Percentiles rank a stretch among this genome's conserved stretches.
phyloP scores from a whole-genome alignment of 2,797 vertebrate genomes.

The Esox lucius region DNA sequence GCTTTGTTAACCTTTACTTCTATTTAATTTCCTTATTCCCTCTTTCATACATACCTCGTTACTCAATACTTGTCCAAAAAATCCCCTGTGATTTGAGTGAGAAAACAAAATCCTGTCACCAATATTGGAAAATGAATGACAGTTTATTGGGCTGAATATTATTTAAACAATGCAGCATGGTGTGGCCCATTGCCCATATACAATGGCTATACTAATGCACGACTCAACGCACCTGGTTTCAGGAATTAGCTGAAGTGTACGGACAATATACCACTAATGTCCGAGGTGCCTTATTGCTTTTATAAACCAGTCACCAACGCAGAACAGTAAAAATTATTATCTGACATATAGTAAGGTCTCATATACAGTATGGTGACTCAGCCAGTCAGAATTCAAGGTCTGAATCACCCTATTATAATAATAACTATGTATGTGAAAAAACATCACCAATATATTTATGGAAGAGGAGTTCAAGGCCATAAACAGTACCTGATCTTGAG shows the following conservation, averaged over 20 bases:
- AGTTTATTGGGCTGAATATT: not conserved
- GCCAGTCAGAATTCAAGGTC: too few relatives aligned
- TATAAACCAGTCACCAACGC: not conserved
- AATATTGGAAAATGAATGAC: not conserved
- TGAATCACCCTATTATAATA: too few relatives aligned
- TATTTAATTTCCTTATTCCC: not conserved
- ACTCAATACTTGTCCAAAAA: not conserved
- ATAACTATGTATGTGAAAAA: not conserved
- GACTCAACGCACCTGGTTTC: too few relatives aligned
- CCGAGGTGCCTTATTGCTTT: too few relatives aligned
- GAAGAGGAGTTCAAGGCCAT: not conserved
- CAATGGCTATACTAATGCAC: too few relatives aligned
- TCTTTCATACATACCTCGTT: not conserved
- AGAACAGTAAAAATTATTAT: too few relatives aligned
- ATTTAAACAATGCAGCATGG: not conserved
- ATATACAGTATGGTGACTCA: too few relatives aligned
- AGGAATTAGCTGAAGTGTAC: too few relatives aligned
- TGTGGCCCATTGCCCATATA: too few relatives aligned
- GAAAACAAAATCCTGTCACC: not conserved
- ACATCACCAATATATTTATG: slow-evolving; percentile 8
- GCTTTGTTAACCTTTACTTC: not conserved
- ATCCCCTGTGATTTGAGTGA: not conserved
- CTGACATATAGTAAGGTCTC: too few relatives aligned
- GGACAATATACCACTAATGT: not conserved
- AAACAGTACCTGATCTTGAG: not conserved